Conservation (phyloP, 2,113 vertebrate species). For the Porphyrio hochstetteri region DNA sequence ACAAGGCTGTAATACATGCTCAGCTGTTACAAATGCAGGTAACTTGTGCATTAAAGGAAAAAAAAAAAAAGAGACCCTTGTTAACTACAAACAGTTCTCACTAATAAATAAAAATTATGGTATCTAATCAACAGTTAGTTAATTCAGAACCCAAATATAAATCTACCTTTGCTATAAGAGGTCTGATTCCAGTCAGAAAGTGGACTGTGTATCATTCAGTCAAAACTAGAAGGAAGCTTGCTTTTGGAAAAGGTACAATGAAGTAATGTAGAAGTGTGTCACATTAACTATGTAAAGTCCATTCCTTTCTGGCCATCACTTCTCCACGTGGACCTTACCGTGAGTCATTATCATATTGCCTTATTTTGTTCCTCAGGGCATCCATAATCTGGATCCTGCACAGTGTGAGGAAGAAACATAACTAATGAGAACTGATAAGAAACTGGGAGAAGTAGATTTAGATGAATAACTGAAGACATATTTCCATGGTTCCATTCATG, state of each 20-base stretch:
- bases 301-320: background rate
- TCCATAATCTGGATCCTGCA: constrained; percentile 38
- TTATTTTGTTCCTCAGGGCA: constrained; percentile 49
- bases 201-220: background rate
- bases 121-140: background rate
- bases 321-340: constrained; percentile 39
- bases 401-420: background rate
- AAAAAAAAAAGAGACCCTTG: background rate
- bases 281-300: background rate
- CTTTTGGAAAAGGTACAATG: background rate
- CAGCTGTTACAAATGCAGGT: background rate
- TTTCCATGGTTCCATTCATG: background rate
- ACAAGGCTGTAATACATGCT: background rate
- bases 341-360: background rate
- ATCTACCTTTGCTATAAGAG: background rate
- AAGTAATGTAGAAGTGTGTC: background rate
- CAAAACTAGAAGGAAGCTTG: background rate
- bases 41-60: background rate
- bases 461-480: background rate
- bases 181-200: background rate
- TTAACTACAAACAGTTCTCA: background rate
- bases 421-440: background rate
- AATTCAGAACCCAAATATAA: background rate
- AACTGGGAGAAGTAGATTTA: background rate
- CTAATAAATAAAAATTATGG: background rate